These are phyloP conservation scores for Melanotaenia parkinsoni DNA, from an alignment of 2,797 vertebrate species.

Conservation along the genomic window DNA sequence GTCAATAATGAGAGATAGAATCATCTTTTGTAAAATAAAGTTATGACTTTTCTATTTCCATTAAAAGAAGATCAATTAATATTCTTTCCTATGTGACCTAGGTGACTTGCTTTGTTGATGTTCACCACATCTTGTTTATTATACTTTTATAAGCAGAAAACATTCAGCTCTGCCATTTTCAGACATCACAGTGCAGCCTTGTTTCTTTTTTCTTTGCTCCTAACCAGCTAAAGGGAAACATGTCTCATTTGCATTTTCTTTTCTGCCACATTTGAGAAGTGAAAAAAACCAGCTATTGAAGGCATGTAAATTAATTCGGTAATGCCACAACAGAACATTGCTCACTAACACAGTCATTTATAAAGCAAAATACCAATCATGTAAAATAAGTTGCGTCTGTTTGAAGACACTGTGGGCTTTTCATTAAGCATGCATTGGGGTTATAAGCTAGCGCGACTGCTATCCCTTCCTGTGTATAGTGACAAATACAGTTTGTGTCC, in stretches of 20 bases:
- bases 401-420: slow-evolving; percentile 16
- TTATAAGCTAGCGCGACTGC: not conserved
- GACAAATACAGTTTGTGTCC: slow-evolving; percentile 22
- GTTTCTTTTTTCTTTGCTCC: slow-evolving; percentile 11
- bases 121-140: not conserved
- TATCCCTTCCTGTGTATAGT: not conserved
- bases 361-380: slow-evolving; percentile 9
- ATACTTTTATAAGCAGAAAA: not conserved
- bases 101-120: not conserved
- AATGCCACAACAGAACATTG: slow-evolving; percentile 4
- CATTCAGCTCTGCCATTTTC: not conserved
- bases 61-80: not conserved
- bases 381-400: not conserved
- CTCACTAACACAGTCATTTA: slow-evolving; percentile 4
- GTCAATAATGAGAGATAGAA: not conserved
- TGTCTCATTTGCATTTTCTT: slow-evolving; percentile 19
- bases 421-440: not conserved
- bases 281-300: slow-evolving; percentile 9
- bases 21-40: not conserved
- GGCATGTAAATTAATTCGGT: slow-evolving; percentile 18
- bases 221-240: slow-evolving; percentile 13
- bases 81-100: not conserved
- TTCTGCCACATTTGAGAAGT: slow-evolving; percentile 6
- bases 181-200: slow-evolving; percentile 13
- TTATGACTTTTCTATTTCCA: not conserved